Percentiles rank a stretch among this genome's conserved stretches.
Conservation (phyloP, 2,888 invertebrate species). For the Dryobota labecula region DNA sequence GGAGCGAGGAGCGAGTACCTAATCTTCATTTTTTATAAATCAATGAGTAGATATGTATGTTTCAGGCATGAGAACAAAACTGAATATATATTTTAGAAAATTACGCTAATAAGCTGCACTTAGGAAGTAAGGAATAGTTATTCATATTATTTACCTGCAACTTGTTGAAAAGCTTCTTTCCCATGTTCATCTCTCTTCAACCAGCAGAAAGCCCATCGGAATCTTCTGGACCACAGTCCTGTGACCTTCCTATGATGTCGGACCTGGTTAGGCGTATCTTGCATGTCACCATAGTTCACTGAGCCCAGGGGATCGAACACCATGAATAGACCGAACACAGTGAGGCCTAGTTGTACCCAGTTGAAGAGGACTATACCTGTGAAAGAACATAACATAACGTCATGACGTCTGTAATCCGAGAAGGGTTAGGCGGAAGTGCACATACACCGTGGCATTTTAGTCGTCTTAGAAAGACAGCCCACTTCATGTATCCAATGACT, state of each 20-base stretch:
- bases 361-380: conserved; percentile 94
- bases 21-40: no score
- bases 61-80: neutral
- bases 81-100: neutral
- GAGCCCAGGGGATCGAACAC: conserved; percentile 96
- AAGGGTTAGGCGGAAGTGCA: neutral
- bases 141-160: conserved; percentile 90
- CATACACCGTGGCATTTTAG: no score
- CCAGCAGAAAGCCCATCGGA: conserved; percentile 94
- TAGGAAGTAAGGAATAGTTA: neutral
- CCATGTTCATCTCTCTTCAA: conserved; percentile 93
- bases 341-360: conserved; percentile 94
- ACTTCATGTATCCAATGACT: no score
- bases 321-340: conserved; percentile 94
- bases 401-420: neutral
- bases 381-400: neutral
- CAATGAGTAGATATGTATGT: no score
- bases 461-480: no score
- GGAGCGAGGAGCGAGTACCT: no score
- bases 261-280: conserved; percentile 92
- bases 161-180: conserved; percentile 94
- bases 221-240: conserved; percentile 93
- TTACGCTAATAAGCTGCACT: neutral
- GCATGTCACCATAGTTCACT: conserved; percentile 91
- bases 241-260: conserved; percentile 93